These are phyloP conservation scores for Morpho achilles DNA, from an alignment of 2,888 invertebrate genomes.

Conservation along the genomic window DNA sequence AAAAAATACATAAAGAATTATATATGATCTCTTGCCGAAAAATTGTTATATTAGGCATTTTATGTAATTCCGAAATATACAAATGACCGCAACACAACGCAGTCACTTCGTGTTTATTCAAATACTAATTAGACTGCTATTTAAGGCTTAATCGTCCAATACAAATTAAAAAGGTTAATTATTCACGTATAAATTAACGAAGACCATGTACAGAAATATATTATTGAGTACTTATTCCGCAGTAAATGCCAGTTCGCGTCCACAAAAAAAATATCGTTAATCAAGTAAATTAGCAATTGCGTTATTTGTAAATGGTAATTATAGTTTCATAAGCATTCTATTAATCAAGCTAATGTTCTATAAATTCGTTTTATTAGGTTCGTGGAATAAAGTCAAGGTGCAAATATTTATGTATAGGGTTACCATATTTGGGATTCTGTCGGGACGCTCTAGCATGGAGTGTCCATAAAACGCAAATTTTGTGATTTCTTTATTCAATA, in stretches of 20 bases:
- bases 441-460: too few relatives aligned
- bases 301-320: conserved; percentile 49
- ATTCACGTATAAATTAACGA: conserved; percentile 13
- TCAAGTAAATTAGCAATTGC: conserved; percentile 42
- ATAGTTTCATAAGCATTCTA: conserved; percentile 44
- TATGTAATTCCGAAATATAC: too few relatives aligned
- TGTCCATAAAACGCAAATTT: too few relatives aligned
- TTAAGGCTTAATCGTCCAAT: conserved; percentile 7
- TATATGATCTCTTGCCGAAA: too few relatives aligned
- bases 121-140: neutral
- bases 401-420: neutral
- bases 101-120: too few relatives aligned
- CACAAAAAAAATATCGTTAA: conserved; percentile 33
- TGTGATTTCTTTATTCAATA: too few relatives aligned
- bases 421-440: neutral
- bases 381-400: conserved; percentile 11
- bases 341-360: conserved; percentile 40
- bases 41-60: too few relatives aligned
- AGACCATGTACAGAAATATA: neutral
- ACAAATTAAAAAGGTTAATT: conserved; percentile 7
- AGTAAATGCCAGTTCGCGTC: neutral
- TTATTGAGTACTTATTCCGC: neutral
- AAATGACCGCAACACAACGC: too few relatives aligned
- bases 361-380: conserved; percentile 19
- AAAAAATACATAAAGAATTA: too few relatives aligned